A percentile compares a stretch with the other conserved stretches of the same genome.
phyloP scores from a whole-genome alignment of 2,113 vertebrate genomes.

The Misgurnus mizolepis region DNA sequence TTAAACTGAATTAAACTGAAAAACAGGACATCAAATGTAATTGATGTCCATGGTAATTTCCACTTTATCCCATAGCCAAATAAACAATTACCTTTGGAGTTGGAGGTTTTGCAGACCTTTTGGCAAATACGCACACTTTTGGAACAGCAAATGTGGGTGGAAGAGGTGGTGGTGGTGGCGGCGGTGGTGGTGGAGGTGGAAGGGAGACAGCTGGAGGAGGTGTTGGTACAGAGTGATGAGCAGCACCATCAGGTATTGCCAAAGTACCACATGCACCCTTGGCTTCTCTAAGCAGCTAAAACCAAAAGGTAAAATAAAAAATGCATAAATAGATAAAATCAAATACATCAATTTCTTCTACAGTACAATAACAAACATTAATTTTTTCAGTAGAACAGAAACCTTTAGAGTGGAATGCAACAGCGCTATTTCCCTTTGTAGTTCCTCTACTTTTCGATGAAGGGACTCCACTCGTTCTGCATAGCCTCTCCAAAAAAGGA shows the following conservation, averaged over 20 bases:
- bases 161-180: constrained; percentile 45
- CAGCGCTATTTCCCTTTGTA: constrained; percentile 75
- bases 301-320: background rate
- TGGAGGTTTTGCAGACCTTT: constrained; percentile 32
- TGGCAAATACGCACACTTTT: constrained; percentile 62
- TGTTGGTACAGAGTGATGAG: background rate
- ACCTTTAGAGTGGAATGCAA: constrained; percentile 75
- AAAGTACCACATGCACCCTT: constrained; percentile 10
- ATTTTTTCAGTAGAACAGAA: background rate
- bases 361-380: background rate
- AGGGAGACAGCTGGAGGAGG: background rate
- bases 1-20: too few relatives aligned
- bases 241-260: background rate
- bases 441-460: constrained; percentile 70
- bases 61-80: background rate
- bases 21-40: too few relatives aligned
- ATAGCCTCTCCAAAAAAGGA: constrained; percentile 71
- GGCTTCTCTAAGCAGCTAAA: constrained; percentile 11
- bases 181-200: constrained; percentile 2
- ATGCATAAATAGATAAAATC: background rate
- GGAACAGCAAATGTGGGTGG: constrained; percentile 52
- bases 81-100: constrained; percentile 67
- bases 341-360: background rate
- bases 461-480: constrained; percentile 66
- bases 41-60: too few relatives aligned